These are phyloP conservation scores for Orthosia gracilis DNA, from an alignment of 2,888 invertebrate genomes.

Conservation along the genomic window DNA sequence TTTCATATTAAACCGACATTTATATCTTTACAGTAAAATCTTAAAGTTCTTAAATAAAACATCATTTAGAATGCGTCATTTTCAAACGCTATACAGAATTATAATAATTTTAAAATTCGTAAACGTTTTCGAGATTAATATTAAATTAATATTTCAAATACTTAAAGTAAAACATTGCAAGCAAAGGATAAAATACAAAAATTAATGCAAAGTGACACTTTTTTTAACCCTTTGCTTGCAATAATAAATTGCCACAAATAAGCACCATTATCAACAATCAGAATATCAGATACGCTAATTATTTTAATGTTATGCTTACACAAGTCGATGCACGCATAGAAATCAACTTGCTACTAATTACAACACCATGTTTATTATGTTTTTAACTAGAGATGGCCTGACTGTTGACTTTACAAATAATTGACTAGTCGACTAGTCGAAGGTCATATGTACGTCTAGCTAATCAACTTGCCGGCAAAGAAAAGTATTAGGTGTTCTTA, in stretches of 20 bases:
- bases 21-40: no score
- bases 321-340: conserved; percentile 21
- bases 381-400: conserved; percentile 16
- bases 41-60: no score
- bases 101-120: no score
- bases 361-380: conserved; percentile 37
- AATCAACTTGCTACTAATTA: conserved; percentile 34
- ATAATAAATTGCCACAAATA: conserved; percentile 3
- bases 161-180: not conserved
- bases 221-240: no score
- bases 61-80: no score
- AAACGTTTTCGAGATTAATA: no score
- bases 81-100: no score
- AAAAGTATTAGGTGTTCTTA: not conserved
- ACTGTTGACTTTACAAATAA: not conserved
- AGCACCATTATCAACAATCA: conserved; percentile 14
- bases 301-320: conserved; percentile 27
- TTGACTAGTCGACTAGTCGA: not conserved
- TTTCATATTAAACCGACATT: no score
- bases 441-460: not conserved
- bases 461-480: not conserved
- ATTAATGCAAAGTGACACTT: not conserved
- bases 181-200: not conserved
- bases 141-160: no score
- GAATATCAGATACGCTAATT: conserved; percentile 13